Percentiles rank a stretch among this genome's conserved stretches.
phyloP scores from a whole-genome alignment of 1,140 invertebrate genomes.

The Scaptomyza pallida region DNA sequence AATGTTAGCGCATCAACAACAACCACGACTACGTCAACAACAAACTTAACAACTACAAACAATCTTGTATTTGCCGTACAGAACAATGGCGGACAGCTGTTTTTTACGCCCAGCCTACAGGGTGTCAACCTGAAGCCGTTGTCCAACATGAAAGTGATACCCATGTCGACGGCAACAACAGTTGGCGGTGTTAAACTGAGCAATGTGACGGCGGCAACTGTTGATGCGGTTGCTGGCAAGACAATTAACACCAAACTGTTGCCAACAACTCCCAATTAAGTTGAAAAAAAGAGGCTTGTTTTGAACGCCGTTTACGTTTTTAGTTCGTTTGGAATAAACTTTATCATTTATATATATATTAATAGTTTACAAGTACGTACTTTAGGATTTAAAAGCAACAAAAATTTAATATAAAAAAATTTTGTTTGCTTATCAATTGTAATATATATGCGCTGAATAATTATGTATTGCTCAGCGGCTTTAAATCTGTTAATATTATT shows the following conservation, averaged over 20 bases:
- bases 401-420: constrained; percentile 41
- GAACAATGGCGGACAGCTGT: constrained; percentile 85
- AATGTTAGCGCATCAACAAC: constrained; percentile 23
- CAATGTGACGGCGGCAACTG: constrained; percentile 36
- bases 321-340: constrained; percentile 39
- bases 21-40: constrained; percentile 19
- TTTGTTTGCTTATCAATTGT: constrained; percentile 22
- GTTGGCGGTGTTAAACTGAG: constrained; percentile 34
- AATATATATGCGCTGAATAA: constrained; percentile 7
- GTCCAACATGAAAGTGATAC: constrained; percentile 88
- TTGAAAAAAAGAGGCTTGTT: constrained; percentile 59
- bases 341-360: constrained; percentile 27
- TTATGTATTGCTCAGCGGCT: constrained; percentile 3
- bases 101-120: constrained; percentile 86
- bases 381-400: constrained; percentile 25
- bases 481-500: constrained; percentile 13
- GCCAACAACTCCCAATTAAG: constrained; percentile 58
- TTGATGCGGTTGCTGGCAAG: constrained; percentile 39
- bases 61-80: constrained; percentile 87
- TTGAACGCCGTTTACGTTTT: constrained; percentile 49
- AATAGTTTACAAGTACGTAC: constrained; percentile 14
- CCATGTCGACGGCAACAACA: constrained; percentile 46
- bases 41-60: constrained; percentile 67
- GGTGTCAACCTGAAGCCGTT: constrained; percentile 88
- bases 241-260: constrained; percentile 55